Conservation (phyloP, 2,797 vertebrate genomes). For the Dendrocincla fuliginosa region DNA sequence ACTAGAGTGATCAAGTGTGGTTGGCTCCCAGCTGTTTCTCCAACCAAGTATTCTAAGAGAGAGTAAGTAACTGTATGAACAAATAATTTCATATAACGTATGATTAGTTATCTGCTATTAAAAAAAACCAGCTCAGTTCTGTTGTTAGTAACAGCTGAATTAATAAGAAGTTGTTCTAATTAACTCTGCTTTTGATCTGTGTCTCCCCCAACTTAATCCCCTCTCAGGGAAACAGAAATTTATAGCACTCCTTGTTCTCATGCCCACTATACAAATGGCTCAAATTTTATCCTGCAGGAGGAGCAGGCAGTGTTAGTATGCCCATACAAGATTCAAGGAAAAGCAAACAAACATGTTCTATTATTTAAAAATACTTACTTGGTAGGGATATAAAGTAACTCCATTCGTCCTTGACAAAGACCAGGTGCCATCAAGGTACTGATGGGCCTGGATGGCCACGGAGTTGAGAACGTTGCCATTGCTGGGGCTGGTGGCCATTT, state of each 20-base stretch:
- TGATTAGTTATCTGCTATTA: background rate
- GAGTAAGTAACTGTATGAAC: background rate
- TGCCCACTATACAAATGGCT: background rate
- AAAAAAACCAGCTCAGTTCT: background rate
- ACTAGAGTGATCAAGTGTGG: background rate
- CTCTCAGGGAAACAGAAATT: background rate
- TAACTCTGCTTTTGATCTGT: background rate
- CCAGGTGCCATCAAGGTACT: slow-evolving; percentile 85
- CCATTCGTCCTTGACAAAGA: slow-evolving; percentile 84
- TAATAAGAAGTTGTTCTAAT: background rate
- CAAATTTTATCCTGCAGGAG: background rate
- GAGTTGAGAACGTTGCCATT: slow-evolving; percentile 83
- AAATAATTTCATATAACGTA: background rate
- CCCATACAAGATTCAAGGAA: background rate
- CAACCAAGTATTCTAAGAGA: background rate
- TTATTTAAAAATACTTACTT: slow-evolving; percentile 78
- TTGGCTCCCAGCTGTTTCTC: background rate
- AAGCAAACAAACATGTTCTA: rapidly evolving
- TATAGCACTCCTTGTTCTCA: background rate
- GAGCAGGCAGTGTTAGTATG: background rate
- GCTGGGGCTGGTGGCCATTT: slow-evolving; percentile 85
- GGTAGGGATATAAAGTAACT: slow-evolving; percentile 83
- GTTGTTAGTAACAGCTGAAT: background rate
- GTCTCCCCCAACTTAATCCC: background rate
- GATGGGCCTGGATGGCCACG: slow-evolving; percentile 87